Evolutionary conservation across 1,140 invertebrate species (phyloP).

Genomic region (Polypedilum pembai): DNA sequence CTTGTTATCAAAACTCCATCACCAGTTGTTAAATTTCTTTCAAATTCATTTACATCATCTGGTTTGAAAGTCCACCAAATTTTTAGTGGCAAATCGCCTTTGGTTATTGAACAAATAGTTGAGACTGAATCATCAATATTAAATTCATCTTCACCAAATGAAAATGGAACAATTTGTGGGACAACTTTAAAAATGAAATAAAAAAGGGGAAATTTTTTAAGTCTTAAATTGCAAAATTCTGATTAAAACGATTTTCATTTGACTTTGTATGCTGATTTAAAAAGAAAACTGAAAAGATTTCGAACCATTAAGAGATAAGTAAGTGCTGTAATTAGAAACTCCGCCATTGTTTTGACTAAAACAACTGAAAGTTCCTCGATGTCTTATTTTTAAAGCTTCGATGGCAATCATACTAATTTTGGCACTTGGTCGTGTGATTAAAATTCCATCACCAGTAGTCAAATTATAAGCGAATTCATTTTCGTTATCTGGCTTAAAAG

Average conservation of each 20-base stretch:
- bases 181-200: slow-evolving; percentile 43
- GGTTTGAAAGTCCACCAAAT: slow-evolving; percentile 50
- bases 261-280: too few species aligned
- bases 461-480: background rate
- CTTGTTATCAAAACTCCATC: too few species aligned
- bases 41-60: slow-evolving; percentile 34
- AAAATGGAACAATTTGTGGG: slow-evolving; percentile 64
- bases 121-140: slow-evolving; percentile 59
- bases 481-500: too few species aligned
- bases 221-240: slow-evolving; percentile 3
- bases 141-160: slow-evolving; percentile 60
- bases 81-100: slow-evolving; percentile 60
- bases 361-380: slow-evolving; percentile 76
- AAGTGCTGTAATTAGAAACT: slow-evolving; percentile 56
- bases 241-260: background rate
- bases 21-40: too few species aligned
- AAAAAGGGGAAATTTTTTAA: slow-evolving; percentile 29
- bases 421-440: slow-evolving; percentile 55
- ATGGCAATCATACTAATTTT: slow-evolving; percentile 52
- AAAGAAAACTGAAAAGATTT: background rate
- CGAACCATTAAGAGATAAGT: slow-evolving; percentile 63
- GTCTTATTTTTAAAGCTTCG: slow-evolving; percentile 57
- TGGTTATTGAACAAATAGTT: slow-evolving; percentile 54
- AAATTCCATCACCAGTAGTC: slow-evolving; percentile 43
- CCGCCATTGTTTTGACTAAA: slow-evolving; percentile 66